phyloP scores from a whole-genome alignment of 2,888 invertebrate genomes.

The Protonemura montana region DNA sequence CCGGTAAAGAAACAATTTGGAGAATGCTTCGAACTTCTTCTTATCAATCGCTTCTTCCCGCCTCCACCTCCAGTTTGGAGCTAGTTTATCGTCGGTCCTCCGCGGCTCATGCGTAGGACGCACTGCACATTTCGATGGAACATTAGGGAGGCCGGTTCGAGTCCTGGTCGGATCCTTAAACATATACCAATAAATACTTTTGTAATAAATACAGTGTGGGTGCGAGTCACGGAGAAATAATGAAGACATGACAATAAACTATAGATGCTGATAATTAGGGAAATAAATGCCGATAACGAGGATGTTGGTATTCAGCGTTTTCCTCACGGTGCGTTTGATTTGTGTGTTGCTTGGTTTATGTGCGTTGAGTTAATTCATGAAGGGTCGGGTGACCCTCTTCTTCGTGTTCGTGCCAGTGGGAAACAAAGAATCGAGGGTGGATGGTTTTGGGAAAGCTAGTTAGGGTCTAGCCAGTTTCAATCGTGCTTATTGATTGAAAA shows the following conservation, averaged over 20 bases:
- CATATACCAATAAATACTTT: neutral
- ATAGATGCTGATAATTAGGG: conserved; percentile 23
- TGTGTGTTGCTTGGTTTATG: neutral
- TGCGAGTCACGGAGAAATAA: conserved; percentile 14
- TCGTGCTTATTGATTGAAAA: neutral
- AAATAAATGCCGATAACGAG: conserved; percentile 19
- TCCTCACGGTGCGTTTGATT: conserved; percentile 1
- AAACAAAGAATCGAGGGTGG: conserved; percentile 37
- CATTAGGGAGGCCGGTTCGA: neutral
- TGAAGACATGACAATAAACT: conserved; percentile 38
- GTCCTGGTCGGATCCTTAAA: neutral
- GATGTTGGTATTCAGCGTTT: neutral
- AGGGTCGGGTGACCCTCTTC: neutral
- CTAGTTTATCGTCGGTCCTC: neutral
- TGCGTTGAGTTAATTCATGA: conserved; percentile 24
- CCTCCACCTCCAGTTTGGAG: neutral
- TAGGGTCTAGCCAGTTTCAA: neutral
- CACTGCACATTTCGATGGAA: neutral
- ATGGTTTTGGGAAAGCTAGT: neutral
- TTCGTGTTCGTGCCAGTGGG: neutral
- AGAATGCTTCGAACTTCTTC: neutral
- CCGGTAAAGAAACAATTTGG: neutral
- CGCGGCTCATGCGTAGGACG: neutral
- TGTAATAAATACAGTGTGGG: neutral
- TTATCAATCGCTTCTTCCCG: neutral